These are phyloP conservation scores for Torymus tubicola DNA, from an alignment of 2,888 invertebrate genomes.

Conservation along the genomic window DNA sequence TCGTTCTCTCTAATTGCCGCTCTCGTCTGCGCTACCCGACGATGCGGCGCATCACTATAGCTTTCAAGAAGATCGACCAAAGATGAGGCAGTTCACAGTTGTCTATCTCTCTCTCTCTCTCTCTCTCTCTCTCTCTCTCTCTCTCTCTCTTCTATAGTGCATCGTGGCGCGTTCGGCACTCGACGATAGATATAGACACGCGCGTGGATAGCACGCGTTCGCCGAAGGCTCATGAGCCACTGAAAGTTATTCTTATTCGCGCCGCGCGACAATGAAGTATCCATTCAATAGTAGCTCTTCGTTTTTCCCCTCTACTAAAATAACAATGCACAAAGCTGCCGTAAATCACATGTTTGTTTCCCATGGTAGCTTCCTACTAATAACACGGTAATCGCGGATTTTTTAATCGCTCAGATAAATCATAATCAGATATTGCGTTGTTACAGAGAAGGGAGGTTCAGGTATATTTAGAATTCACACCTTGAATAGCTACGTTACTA, in stretches of 20 bases:
- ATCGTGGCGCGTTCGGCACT: slow-evolving; percentile 1
- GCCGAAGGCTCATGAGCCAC: slow-evolving; percentile 20
- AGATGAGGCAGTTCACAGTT: background rate
- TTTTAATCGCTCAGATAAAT: background rate
- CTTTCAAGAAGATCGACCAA: slow-evolving; percentile 37
- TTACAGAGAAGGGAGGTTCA: too few species aligned
- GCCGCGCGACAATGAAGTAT: slow-evolving; percentile 9
- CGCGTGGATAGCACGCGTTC: background rate
- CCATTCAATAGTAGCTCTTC: slow-evolving; percentile 18
- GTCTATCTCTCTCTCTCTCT: too few species aligned
- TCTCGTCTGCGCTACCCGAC: background rate
- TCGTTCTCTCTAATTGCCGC: too few species aligned
- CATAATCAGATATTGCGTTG: background rate
- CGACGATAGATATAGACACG: slow-evolving; percentile 22
- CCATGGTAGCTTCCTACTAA: background rate
- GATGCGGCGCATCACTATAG: slow-evolving; percentile 25
- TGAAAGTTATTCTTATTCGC: slow-evolving; percentile 30
- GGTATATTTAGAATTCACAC: too few species aligned
- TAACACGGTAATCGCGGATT: background rate
- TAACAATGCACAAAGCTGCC: slow-evolving; percentile 29
- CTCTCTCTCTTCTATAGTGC: too few species aligned
- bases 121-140: too few species aligned
- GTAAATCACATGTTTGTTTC: slow-evolving; percentile 15
- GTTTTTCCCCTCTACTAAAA: slow-evolving; percentile 5
- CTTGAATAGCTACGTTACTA: too few species aligned